Conservation (phyloP, 1,140 invertebrate genomes). For the Papilio machaon region DNA sequence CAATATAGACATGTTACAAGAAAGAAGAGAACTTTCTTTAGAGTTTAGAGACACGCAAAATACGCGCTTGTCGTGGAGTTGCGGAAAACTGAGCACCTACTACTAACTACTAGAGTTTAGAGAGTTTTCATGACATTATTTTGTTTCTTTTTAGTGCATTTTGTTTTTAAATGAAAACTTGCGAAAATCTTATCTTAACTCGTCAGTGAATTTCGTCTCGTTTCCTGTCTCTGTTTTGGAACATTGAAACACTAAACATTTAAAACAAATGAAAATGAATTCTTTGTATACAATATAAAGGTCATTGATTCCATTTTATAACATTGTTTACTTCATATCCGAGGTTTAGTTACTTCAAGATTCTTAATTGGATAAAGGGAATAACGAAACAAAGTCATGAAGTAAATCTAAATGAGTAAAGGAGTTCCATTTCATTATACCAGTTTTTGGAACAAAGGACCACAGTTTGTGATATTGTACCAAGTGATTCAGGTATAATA, state of each 20-base stretch:
- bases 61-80: no score
- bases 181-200: not conserved
- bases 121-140: no score
- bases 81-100: no score
- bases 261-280: not conserved
- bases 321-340: constrained; percentile 6
- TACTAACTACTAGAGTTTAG: no score
- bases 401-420: not conserved
- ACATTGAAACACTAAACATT: no score
- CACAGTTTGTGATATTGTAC: not conserved
- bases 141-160: no score
- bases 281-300: not conserved
- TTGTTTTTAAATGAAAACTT: not conserved
- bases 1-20: no score
- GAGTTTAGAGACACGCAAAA: no score
- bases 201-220: not conserved
- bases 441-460: not conserved
- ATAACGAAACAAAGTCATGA: not conserved
- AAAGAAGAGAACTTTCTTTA: no score
- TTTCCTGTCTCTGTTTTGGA: not conserved
- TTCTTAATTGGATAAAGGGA: not conserved
- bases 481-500: no score
- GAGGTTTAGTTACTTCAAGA: not conserved
- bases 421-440: not conserved
- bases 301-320: constrained; percentile 13